These are phyloP conservation scores for Poeciliopsis gracilis DNA, from an alignment of 2,797 vertebrate genomes.

Conservation along the genomic window DNA sequence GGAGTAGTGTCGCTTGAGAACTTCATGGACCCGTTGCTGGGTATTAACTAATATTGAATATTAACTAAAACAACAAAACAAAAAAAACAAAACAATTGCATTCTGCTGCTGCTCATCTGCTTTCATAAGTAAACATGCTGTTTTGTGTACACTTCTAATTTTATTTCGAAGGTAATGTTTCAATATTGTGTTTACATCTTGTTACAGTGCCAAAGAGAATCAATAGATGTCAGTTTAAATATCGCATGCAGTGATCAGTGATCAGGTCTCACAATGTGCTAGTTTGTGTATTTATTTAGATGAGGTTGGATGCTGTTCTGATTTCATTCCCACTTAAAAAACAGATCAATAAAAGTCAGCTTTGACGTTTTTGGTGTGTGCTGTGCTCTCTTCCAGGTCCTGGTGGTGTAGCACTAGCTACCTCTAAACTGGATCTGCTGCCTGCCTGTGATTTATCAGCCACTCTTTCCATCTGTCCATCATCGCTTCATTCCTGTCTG, in stretches of 20 bases:
- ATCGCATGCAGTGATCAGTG: background rate
- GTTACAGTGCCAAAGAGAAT: background rate
- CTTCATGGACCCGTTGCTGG: background rate
- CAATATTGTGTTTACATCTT: background rate
- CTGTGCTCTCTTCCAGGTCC: slow-evolving; percentile 56
- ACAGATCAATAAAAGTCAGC: slow-evolving; percentile 33
- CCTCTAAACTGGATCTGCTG: slow-evolving; percentile 65
- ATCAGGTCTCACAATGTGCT: background rate
- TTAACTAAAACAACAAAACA: background rate
- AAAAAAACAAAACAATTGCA: background rate
- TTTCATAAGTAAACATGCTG: background rate
- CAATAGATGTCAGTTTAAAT: background rate
- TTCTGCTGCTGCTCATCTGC: background rate
- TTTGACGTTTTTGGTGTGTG: slow-evolving; percentile 32
- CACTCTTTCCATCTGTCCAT: slow-evolving; percentile 48
- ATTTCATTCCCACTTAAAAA: slow-evolving; percentile 8
- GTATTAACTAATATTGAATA: background rate
- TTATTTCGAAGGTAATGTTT: background rate
- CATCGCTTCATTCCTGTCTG: slow-evolving; percentile 48
- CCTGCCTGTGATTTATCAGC: slow-evolving; percentile 55
- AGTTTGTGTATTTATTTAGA: background rate
- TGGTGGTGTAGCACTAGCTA: slow-evolving; percentile 70
- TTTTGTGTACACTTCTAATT: background rate
- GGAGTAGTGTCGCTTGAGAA: background rate
- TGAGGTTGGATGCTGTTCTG: background rate